A percentile compares a stretch with the other conserved stretches of the same genome.
phyloP scores from a whole-genome alignment of 1,140 invertebrate genomes.

The Drosophila nasuta region DNA sequence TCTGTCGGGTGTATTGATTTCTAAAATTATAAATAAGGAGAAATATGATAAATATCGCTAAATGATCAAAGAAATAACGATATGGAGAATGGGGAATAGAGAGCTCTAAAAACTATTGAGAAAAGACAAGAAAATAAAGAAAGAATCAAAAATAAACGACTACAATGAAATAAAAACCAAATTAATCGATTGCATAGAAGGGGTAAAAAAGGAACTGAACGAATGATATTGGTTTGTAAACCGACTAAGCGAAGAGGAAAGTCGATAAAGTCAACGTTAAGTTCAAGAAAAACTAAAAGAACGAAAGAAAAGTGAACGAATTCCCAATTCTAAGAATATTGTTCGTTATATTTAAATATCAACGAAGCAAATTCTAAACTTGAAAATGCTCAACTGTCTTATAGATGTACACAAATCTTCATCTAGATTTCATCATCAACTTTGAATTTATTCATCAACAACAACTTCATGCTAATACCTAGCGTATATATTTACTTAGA shows the following conservation, averaged over 20 bases:
- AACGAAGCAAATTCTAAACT: too few species aligned
- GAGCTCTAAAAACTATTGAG: too few species aligned
- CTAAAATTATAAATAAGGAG: conserved; percentile 84
- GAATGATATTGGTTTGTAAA: neutral
- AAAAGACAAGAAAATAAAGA: too few species aligned
- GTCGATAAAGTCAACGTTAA: too few species aligned
- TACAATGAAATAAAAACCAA: neutral
- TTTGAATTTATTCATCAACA: neutral
- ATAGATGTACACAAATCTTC: neutral
- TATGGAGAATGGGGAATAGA: too few species aligned
- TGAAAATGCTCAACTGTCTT: neutral
- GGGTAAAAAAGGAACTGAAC: neutral
- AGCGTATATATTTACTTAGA: neutral
- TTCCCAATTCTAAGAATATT: neutral
- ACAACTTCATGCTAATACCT: neutral
- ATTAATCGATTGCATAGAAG: neutral
- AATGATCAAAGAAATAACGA: neutral
- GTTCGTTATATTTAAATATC: too few species aligned
- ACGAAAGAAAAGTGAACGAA: neutral
- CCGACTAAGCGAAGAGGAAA: neutral
- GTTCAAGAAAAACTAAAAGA: neutral
- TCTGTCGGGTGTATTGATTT: conserved; percentile 91
- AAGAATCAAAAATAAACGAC: too few species aligned
- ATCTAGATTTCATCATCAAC: neutral
- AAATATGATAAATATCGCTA: neutral